Conservation (phyloP, 2,797 vertebrate species). For the Lophius americanus region DNA sequence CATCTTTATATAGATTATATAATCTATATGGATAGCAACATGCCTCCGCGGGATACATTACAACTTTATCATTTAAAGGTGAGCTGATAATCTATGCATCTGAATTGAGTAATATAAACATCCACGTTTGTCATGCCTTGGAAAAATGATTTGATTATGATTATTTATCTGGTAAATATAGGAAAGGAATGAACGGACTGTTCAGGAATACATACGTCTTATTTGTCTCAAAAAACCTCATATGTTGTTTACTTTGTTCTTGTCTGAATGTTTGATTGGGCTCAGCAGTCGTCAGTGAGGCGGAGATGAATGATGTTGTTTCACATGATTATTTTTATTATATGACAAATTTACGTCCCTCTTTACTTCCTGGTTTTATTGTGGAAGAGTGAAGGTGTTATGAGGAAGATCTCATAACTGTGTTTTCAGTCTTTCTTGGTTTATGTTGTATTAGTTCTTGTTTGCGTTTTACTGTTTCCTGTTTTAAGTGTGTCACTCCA, state of each 20-base stretch:
- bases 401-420: no score
- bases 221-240: slow-evolving; percentile 6
- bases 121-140: neutral
- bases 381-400: slow-evolving; percentile 25
- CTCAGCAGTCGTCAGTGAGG: slow-evolving; percentile 34
- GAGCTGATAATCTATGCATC: slow-evolving; percentile 1
- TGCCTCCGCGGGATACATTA: slow-evolving; percentile 8
- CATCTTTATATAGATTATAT: slow-evolving; percentile 3
- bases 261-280: slow-evolving; percentile 36
- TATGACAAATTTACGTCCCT: slow-evolving; percentile 58
- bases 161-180: neutral
- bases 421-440: no score
- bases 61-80: slow-evolving; percentile 2
- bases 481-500: no score
- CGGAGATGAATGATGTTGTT: slow-evolving; percentile 40
- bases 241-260: slow-evolving; percentile 9
- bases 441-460: no score
- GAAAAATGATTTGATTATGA: neutral
- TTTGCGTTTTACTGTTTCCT: neutral
- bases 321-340: slow-evolving; percentile 61
- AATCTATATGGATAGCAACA: slow-evolving; percentile 6
- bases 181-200: neutral
- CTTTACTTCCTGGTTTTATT: slow-evolving; percentile 61
- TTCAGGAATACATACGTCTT: neutral
- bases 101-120: neutral